These are phyloP conservation scores for Zalophus californianus DNA, from an alignment of 2,797 vertebrate species.

Conservation along the genomic window DNA sequence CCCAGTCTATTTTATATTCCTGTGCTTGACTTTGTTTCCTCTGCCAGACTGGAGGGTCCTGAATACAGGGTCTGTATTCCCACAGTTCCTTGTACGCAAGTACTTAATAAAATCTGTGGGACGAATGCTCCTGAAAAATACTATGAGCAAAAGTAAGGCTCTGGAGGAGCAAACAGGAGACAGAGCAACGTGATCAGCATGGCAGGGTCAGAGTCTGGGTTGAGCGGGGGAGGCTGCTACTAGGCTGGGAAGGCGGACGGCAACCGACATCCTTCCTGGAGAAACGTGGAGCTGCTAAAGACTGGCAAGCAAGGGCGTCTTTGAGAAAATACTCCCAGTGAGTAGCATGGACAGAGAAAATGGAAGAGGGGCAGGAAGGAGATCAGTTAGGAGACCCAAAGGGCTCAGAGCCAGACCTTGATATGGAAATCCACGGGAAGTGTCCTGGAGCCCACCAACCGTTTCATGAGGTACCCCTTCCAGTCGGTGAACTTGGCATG, in stretches of 20 bases:
- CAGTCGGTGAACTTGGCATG: slow-evolving; percentile 92
- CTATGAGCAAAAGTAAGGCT: neutral
- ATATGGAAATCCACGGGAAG: slow-evolving; percentile 97
- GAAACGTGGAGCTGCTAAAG: neutral
- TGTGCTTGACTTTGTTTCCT: neutral
- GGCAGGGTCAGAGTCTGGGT: neutral
- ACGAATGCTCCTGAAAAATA: neutral
- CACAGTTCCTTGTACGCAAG: neutral
- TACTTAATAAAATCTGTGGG: neutral
- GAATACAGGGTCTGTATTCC: neutral
- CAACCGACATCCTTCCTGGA: neutral
- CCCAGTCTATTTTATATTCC: neutral
- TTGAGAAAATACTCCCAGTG: neutral
- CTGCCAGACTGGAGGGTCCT: neutral
- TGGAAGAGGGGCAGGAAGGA: neutral
- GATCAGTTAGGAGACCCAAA: neutral
- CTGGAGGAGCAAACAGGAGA: neutral
- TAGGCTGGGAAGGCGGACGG: neutral
- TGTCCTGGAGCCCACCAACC: slow-evolving; percentile 93
- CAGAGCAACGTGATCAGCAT: fast-evolving
- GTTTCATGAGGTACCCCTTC: slow-evolving; percentile 96
- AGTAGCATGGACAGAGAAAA: neutral
- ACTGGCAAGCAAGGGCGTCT: neutral
- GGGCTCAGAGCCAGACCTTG: slow-evolving; percentile 89
- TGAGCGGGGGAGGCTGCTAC: neutral